Evolutionary conservation across 2,888 invertebrate genomes (phyloP).

Genomic region (Acrobasis consociella): DNA sequence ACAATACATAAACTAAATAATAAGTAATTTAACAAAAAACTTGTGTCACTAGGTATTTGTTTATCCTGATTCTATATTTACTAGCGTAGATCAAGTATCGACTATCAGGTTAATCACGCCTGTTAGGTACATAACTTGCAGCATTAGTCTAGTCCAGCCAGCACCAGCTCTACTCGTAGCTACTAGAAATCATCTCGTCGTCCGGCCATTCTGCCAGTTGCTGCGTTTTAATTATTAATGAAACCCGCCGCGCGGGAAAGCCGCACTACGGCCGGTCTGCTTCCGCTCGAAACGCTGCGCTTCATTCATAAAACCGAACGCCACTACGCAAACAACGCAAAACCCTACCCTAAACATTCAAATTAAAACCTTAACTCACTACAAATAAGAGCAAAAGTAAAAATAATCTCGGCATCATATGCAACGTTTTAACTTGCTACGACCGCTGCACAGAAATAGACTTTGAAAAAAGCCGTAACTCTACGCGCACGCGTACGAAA

Average conservation of each 20-base stretch:
- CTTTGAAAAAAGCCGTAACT: constrained; percentile 75
- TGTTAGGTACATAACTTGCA: constrained; percentile 26
- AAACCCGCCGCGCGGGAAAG: constrained; percentile 80
- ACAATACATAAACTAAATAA: too few relatives aligned
- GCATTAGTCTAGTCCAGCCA: constrained; percentile 52
- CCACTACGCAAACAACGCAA: constrained; percentile 44
- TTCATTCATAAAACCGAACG: constrained; percentile 78
- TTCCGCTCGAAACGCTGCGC: constrained; percentile 80
- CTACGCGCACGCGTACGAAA: constrained; percentile 66
- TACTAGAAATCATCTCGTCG: constrained; percentile 78
- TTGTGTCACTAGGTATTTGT: too few relatives aligned
- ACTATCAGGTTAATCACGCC: constrained; percentile 23
- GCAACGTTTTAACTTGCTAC: constrained; percentile 43
- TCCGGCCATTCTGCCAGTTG: constrained; percentile 79
- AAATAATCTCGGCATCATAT: constrained; percentile 33
- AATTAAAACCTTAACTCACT: constrained; percentile 51
- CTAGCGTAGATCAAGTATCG: constrained; percentile 9
- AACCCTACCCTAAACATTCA: constrained; percentile 35
- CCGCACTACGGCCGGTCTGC: constrained; percentile 77
- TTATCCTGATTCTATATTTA: too few relatives aligned
- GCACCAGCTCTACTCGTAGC: constrained; percentile 44
- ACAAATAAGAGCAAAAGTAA: constrained; percentile 43
- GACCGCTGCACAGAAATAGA: constrained; percentile 67
- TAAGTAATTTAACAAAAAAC: too few relatives aligned
- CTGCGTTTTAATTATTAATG: constrained; percentile 81